Conservation (phyloP, 2,797 vertebrate species). For the Bufotes viridis region DNA sequence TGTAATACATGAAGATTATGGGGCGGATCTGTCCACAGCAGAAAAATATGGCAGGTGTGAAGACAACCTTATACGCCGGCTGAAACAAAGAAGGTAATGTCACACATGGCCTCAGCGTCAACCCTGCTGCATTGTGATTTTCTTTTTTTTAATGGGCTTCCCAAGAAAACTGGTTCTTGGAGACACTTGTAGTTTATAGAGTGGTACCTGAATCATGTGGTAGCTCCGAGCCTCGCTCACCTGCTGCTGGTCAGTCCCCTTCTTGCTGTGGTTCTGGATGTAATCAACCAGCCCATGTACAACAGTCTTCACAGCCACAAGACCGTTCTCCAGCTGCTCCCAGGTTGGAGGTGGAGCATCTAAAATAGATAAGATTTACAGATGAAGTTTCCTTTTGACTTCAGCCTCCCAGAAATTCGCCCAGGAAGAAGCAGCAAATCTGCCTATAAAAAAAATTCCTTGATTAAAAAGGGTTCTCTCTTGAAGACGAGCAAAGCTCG, state of each 20-base stretch:
- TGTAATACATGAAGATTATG: too few relatives aligned
- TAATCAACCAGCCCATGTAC: constrained; percentile 99
- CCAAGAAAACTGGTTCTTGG: neutral
- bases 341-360: constrained; percentile 96
- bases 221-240: constrained; percentile 69
- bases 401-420: too few relatives aligned
- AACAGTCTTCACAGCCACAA: constrained; percentile 97
- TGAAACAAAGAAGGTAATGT: neutral
- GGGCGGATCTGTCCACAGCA: too few relatives aligned
- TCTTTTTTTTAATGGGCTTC: neutral
- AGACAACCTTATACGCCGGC: too few relatives aligned
- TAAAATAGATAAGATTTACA: constrained; percentile 63
- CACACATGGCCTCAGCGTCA: neutral
- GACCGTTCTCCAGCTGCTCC: constrained; percentile 96
- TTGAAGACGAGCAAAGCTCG: too few relatives aligned
- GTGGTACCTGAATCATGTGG: constrained; percentile 56
- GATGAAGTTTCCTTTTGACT: neutral
- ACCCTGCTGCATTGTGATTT: neutral
- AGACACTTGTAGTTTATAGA: constrained; percentile 23
- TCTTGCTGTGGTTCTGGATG: constrained; percentile 99
- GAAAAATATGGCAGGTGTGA: too few relatives aligned
- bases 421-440: too few relatives aligned
- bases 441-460: too few relatives aligned
- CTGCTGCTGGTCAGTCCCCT: constrained; percentile 97
- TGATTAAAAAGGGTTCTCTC: too few relatives aligned